Base-by-base conservation (phyloP, 2,888 invertebrate species). In the Orthonevra nobilis region DNA sequence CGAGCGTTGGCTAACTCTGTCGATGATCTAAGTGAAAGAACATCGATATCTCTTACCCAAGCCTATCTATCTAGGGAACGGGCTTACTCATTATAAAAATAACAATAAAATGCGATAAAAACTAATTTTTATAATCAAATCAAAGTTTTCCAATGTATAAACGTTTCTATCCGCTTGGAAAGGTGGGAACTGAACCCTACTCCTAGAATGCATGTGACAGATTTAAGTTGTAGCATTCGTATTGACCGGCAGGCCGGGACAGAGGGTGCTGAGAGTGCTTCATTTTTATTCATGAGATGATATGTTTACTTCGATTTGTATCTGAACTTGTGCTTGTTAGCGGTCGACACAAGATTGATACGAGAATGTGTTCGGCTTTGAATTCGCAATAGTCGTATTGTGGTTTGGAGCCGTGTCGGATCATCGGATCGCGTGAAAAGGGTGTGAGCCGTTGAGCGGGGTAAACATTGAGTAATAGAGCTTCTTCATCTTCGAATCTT, bases 11-110 rank as follows among this genome's bases (percentile, higher is more conserved):
- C 86, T 86, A 86, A 86, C 84, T 86, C 83, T 83, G 83, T 84
- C 86, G 86, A 86, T 86, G 86, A 86, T 86, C 86, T 86, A 86
- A 86, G 84, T 85, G 85, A 50, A 36, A 50, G 50, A 34, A 75
- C 69, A 61, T 56, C n/a, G n/a, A n/a, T n/a, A n/a, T n/a, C n/a
- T n/a, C n/a, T n/a, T n/a, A n/a, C n/a, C n/a, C n/a, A n/a, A n/a
- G n/a, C n/a, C n/a, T n/a, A n/a, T n/a, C n/a, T n/a, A n/a, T n/a
- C n/a, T n/a, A n/a, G n/a, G n/a, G n/a, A n/a, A n/a, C n/a, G n/a
- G n/a, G n/a, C n/a, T n/a, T n/a, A n/a, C n/a, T n/a, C n/a, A n/a
- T n/a, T n/a, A n/a, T n/a, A 10, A 44, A 52, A 60, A 26, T 23
- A 23, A 32, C 40, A n/a, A n/a, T n/a, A 64, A 50, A 54, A 32